Base-by-base conservation (phyloP, 1,140 invertebrate species). In the Lepidurus packardi region DNA sequence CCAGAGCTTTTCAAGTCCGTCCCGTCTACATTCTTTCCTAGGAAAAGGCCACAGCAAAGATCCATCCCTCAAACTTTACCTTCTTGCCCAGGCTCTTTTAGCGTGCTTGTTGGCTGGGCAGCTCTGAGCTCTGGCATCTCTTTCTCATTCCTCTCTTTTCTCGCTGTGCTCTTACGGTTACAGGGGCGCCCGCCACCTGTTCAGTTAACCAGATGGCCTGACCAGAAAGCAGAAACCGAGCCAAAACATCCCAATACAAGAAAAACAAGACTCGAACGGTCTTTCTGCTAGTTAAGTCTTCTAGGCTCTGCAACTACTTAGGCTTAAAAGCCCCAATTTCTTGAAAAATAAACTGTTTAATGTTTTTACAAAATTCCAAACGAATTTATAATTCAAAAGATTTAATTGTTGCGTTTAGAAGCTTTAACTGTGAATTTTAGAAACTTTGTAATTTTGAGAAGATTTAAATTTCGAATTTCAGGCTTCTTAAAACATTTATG, bases 1-100 rank as follows among this genome's bases (percentile, higher is more conserved):
- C 53, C 53, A 65, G 53, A 65, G 53, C 53, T 65, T 65, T 65
- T 65, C 53, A 65, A 65, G 53, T 65, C 53, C 53, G 53, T 65
- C 53, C 53, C n/a, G 53, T 65, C 53, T 65, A n/a, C 53, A 65
- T 65, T 65, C 53, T 16, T 65, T 65, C 9, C 53, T 21, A 65
- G 53, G 53, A 65, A 65, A 65, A 65, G 53, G 53, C 53, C 53
- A 16, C 53, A 21, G 13, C 4, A 65, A 65, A 65, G 53, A 65
- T 65, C 53, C 21, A 65, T 65, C n/a, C 53, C 53, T 65, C 53
- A 13, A 65, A 65, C 53, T 13, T 65, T 16, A 13, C 53, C 13
- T 65, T 65, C 21, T 65, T 34, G 34, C 34, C 34, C 34, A 34
- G 34, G 34, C 34, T 34, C 34, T 34, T 65, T n/a, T 65, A 65